A percentile compares a stretch with the other conserved stretches of the same genome.
phyloP scores from a whole-genome alignment of 2,797 vertebrate genomes.

The Petrocephalus sullivani region DNA sequence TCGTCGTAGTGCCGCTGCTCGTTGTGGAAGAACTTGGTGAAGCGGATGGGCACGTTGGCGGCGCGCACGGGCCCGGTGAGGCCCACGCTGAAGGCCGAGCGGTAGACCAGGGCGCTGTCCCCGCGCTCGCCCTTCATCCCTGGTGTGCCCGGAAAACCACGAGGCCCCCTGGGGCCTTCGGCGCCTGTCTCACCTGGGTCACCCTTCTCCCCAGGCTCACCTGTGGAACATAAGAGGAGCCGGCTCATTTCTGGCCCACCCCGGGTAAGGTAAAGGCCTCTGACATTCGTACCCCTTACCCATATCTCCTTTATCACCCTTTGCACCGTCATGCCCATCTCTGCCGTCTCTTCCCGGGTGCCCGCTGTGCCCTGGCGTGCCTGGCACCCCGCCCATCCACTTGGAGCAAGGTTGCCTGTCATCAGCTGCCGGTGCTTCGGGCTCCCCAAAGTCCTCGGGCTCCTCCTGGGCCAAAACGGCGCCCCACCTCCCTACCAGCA shows the following conservation, averaged over 20 bases:
- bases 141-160: slow-evolving; percentile 56
- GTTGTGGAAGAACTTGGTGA: slow-evolving; percentile 74
- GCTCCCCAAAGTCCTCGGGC: not conserved
- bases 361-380: slow-evolving; percentile 70
- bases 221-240: slow-evolving; percentile 36
- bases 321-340: slow-evolving; percentile 65
- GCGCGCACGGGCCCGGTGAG: slow-evolving; percentile 45
- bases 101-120: slow-evolving; percentile 53
- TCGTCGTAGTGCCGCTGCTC: slow-evolving; percentile 63
- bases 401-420: slow-evolving; percentile 55
- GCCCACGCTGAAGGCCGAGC: slow-evolving; percentile 72
- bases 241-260: not conserved
- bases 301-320: slow-evolving; percentile 70
- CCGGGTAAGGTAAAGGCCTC: not conserved
- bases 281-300: slow-evolving; percentile 49
- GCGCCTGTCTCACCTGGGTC: slow-evolving; percentile 49
- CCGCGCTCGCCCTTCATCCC: slow-evolving; percentile 65
- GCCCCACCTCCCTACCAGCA: slow-evolving; percentile 24
- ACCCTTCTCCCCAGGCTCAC: slow-evolving; percentile 58
- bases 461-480: slow-evolving; percentile 9
- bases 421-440: slow-evolving; percentile 25
- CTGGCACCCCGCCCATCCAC: slow-evolving; percentile 72
- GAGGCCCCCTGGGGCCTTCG: slow-evolving; percentile 43
- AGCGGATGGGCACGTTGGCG: slow-evolving; percentile 68
- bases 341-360: slow-evolving; percentile 67